Base-by-base conservation (phyloP, 1,140 invertebrate genomes). In the Macrobrachium rosenbergii region DNA sequence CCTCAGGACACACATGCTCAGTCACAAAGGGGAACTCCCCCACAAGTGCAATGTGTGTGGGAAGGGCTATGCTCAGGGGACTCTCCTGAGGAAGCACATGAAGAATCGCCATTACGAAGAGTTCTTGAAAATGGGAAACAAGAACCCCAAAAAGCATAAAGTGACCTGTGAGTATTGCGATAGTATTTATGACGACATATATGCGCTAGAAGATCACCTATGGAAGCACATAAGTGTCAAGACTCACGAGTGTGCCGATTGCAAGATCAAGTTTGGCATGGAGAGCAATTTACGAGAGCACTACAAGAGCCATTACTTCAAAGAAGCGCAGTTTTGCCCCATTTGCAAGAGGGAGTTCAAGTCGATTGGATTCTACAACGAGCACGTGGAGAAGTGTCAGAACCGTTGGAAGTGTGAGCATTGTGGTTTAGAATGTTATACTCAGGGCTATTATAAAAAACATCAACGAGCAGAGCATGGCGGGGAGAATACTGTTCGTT, bases 241-340 rank as follows among this genome's bases (percentile, higher is more conserved):
- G 37, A 67, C 72, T 23, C 77, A 73, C 59, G 87, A 90, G 73
- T 90, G 89, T 79, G 75, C 67, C 43, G 83, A 78, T 28, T 90
- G 89, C 60, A 88, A 87, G 63, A 88, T 87, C 3, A 90, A 86
- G 63, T 90, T 88, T 88, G 89, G 89, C 10, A 88, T 88, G 79
- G 79, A 80, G 59, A 82, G 80, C 58, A 90, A 90, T 60, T 62
- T 88, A 58, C 79, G 83, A 23, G 87, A 90, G 79, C 89, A 90
- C 28, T 83, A 83, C 19, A 90, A 90, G 82, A 90, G 82, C 63
- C 89, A 90, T 80, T 90, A 87, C 67, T 90, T 90, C 64, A 85
- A 90, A 59, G 83, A 82, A 69, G 87, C 52, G n/a, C 59, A 76
- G 28, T 76, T 67, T n/a, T 90, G 89, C 16, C 83, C 87, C n/a